These are phyloP conservation scores for Epinephelus cyanopodus DNA, from an alignment of 2,113 vertebrate genomes.

Conservation along the genomic window DNA sequence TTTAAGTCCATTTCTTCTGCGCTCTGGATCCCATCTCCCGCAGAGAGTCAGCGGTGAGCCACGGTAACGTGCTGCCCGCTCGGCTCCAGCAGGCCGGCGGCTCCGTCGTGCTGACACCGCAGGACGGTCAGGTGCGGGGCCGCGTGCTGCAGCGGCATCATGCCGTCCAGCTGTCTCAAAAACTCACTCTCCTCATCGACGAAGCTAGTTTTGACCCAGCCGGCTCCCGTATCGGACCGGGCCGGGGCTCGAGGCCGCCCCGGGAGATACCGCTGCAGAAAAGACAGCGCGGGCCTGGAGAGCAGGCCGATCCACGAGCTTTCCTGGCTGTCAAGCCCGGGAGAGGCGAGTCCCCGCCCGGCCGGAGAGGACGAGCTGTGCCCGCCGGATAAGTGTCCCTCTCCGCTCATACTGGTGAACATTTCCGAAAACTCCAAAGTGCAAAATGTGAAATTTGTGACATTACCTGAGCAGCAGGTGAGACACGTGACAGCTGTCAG, in stretches of 20 bases:
- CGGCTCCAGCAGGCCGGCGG: conserved; percentile 12
- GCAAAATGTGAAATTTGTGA: neutral
- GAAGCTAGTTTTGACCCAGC: conserved; percentile 35
- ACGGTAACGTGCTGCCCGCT: conserved; percentile 1
- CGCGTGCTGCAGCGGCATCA: conserved; percentile 46
- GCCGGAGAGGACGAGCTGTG: conserved; percentile 30
- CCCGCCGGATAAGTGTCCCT: conserved; percentile 51
- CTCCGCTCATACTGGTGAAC: conserved; percentile 68
- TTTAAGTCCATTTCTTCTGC: neutral
- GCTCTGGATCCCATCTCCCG: conserved; percentile 63
- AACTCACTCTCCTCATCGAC: conserved; percentile 48
- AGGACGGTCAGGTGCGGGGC: conserved; percentile 46
- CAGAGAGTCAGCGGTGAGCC: conserved; percentile 68
- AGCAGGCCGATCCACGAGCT: conserved; percentile 81
- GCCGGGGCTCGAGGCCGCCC: conserved; percentile 25
- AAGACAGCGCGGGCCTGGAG: conserved; percentile 78
- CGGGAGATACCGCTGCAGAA: conserved; percentile 75
- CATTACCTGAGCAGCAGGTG: neutral
- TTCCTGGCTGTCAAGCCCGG: conserved; percentile 57
- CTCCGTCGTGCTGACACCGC: conserved; percentile 49
- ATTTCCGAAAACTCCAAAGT: conserved; percentile 48
- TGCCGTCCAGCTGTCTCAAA: conserved; percentile 59
- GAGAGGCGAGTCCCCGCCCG: conserved; percentile 30
- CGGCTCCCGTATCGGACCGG: neutral
- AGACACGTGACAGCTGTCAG: conserved; percentile 39